Evolutionary conservation across 2,113 vertebrate genomes (phyloP).

Genomic region (Oreamnos americanus): DNA sequence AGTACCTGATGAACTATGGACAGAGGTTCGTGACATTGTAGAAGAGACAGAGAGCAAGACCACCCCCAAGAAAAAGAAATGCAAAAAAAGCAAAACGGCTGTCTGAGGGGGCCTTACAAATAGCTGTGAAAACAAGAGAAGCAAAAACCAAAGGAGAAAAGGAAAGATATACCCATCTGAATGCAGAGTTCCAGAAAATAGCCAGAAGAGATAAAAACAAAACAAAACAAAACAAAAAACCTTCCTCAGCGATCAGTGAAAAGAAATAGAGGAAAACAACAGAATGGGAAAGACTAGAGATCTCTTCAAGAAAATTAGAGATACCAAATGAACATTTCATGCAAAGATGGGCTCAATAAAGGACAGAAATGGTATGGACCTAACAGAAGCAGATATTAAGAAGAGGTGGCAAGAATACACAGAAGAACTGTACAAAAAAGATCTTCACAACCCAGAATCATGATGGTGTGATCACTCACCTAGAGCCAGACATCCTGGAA

Average conservation of each 20-base stretch:
- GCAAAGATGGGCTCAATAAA: neutral
- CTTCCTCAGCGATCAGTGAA: neutral
- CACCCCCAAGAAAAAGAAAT: neutral
- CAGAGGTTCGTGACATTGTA: neutral
- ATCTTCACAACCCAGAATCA: too few relatives aligned
- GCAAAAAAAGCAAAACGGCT: neutral
- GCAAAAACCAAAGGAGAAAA: neutral
- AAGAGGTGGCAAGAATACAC: neutral
- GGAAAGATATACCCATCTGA: neutral
- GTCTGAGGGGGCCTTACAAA: neutral
- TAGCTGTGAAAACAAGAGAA: neutral
- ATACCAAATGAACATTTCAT: neutral
- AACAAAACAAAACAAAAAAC: too few relatives aligned
- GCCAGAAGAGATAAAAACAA: neutral
- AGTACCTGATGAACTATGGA: neutral
- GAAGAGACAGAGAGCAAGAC: neutral
- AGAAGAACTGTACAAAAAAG: too few relatives aligned
- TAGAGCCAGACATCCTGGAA: neutral
- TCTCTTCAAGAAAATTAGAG: neutral
- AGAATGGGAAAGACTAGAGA: neutral
- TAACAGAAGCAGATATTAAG: neutral
- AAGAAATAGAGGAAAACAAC: neutral
- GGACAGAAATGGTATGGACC: neutral
- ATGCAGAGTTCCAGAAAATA: neutral
- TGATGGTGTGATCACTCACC: neutral